These are phyloP conservation scores for Cyphomyrus plagiostoma DNA, from an alignment of 2,113 vertebrate species.

Conservation along the genomic window DNA sequence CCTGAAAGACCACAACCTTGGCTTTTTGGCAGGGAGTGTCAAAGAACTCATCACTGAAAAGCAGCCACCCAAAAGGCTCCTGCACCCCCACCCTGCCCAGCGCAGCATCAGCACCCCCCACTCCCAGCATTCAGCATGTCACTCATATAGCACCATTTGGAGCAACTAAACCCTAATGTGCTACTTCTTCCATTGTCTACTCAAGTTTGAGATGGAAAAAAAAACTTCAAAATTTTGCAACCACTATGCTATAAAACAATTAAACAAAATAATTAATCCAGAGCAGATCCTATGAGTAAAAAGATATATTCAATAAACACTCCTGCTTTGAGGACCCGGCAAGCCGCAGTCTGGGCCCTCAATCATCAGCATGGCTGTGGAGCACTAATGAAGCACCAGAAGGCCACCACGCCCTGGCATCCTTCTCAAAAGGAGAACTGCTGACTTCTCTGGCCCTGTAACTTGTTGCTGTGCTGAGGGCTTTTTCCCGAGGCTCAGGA, in stretches of 20 bases:
- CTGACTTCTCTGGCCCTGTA: background rate
- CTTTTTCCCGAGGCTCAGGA: background rate
- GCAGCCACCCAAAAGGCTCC: background rate
- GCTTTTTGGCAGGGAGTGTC: background rate
- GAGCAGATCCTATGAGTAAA: background rate
- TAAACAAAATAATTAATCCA: background rate
- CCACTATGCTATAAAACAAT: background rate
- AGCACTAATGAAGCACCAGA: background rate
- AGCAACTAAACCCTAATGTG: background rate
- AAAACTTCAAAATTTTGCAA: background rate
- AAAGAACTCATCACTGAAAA: background rate
- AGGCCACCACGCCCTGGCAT: too few species aligned
- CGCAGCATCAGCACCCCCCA: background rate
- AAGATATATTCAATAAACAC: background rate
- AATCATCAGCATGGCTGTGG: background rate
- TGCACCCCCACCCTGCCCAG: background rate
- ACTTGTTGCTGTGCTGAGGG: background rate
- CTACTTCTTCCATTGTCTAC: background rate
- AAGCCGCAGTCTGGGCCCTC: background rate
- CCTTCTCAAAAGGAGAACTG: background rate
- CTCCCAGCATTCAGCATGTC: background rate
- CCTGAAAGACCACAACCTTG: background rate
- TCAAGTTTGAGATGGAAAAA: background rate
- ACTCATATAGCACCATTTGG: background rate
- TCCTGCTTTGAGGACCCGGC: background rate